Evolutionary conservation across 2,888 invertebrate species (phyloP), one percentile per base, ranked within the genome.

Genomic region (Ormyrus labotus): DNA sequence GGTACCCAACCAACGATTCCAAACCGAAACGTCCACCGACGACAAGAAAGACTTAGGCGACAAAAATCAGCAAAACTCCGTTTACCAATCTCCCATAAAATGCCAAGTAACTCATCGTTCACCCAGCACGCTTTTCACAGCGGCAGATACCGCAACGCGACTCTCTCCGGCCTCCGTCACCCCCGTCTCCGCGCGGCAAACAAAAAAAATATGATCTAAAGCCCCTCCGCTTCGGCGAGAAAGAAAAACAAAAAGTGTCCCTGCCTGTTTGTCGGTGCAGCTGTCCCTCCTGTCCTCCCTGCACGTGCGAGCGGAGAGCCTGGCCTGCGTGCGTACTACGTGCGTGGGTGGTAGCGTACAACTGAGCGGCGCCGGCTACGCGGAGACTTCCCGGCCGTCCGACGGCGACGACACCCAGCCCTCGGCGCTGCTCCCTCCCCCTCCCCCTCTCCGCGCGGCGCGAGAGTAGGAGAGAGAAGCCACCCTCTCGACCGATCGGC

Each of bases 331-430:
- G 92, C 91, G 92, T 92, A 92, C 91, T 92, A 92, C 91, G 91
- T 92, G 91, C 90, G 91, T 91, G 91, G 89, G 88, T 87, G 88
- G 91, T 91, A 91, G 90, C 91, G 91, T 91, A 91, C 88, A 88
- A 91, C 87, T 88, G 88, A 88, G 87, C 88, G 87, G 88, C 71
- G 67, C 51, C 60, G 11, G 50, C 50, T 6, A 45, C 45, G 63
- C 72, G 11, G 7, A 47, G 47, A 55, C 64, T 64, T 69, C 57
- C 69, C 69, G 57, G 69, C 69, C 72, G 34, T 34, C 34, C 34
- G 34, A 34, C 34, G 72, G 53, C 53, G 63, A 63, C 65, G 51
- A 47, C 65, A 67, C 78, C 78, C 69, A 53, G 6, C 68, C 67
- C 6, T 53, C 13, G 6, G 7, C 53, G 7, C 34, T 13, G 34